phyloP scores from a whole-genome alignment of 2,797 vertebrate genomes.

The Emydoidea blandingii region DNA sequence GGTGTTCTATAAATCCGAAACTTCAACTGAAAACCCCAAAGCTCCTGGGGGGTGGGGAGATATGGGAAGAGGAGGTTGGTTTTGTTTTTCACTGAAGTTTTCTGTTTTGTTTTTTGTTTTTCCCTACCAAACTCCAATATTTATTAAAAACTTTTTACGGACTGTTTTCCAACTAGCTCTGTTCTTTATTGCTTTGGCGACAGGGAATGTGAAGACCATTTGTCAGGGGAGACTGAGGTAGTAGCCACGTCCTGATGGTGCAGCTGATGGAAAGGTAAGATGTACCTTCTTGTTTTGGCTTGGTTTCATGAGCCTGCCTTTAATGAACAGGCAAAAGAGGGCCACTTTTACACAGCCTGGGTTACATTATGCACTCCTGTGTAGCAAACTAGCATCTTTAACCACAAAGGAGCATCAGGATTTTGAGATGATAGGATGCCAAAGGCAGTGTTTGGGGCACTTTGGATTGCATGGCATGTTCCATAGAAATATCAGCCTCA shows the following conservation, averaged over 20 bases:
- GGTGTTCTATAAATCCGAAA: too few relatives aligned
- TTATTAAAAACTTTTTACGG: background rate
- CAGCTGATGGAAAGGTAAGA: background rate
- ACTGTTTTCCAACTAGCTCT: background rate
- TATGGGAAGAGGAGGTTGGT: background rate
- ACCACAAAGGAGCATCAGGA: background rate
- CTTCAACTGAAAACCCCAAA: background rate
- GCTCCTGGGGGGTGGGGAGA: background rate
- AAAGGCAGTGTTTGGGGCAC: background rate
- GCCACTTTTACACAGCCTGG: background rate
- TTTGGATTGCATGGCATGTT: background rate
- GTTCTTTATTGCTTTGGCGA: background rate
- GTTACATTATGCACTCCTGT: background rate
- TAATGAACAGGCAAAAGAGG: background rate
- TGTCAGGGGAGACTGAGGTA: background rate
- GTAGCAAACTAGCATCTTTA: background rate
- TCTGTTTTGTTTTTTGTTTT: too few relatives aligned
- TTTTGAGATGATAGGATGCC: background rate
- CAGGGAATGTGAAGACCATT: background rate
- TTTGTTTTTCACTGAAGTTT: background rate
- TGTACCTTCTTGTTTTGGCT: background rate
- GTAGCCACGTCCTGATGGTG: background rate
- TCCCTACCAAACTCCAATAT: too few relatives aligned
- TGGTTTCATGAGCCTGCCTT: background rate
- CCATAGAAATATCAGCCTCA: background rate